phyloP scores from a whole-genome alignment of 2,113 vertebrate genomes.

The Haemorhous mexicanus region DNA sequence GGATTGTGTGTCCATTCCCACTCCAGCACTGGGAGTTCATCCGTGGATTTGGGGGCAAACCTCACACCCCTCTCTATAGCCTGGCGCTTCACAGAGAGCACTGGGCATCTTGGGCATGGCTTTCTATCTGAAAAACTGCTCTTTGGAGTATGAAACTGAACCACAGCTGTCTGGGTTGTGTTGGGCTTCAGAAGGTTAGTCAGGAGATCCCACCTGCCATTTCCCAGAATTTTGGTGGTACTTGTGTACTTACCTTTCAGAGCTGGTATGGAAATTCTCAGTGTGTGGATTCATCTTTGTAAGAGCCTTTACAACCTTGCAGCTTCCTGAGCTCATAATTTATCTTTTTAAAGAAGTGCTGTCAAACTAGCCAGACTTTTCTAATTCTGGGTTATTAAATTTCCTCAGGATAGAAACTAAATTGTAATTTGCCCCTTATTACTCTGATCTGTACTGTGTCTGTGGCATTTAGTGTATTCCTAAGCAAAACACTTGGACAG shows the following conservation, averaged over 20 bases:
- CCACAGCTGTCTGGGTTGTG: background rate
- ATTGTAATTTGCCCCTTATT: background rate
- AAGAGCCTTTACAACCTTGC: background rate
- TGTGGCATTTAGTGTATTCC: background rate
- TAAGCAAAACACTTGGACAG: background rate
- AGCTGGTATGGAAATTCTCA: background rate
- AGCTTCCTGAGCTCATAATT: background rate
- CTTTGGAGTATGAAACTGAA: background rate
- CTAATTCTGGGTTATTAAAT: conserved; percentile 2
- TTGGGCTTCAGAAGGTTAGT: background rate
- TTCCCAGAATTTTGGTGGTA: background rate
- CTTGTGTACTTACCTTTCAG: background rate
- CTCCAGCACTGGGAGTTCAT: background rate
- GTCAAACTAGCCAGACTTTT: background rate
- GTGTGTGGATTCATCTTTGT: background rate
- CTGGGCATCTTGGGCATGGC: fast-evolving
- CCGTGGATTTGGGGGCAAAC: background rate
- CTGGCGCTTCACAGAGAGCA: background rate
- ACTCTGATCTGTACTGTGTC: background rate
- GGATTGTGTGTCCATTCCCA: background rate
- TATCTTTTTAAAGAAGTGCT: background rate
- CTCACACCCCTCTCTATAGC: background rate
- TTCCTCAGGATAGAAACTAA: background rate
- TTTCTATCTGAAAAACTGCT: background rate
- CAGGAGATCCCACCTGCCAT: background rate